Conservation (phyloP, 2,113 vertebrate genomes). For the Ciconia maguari region DNA sequence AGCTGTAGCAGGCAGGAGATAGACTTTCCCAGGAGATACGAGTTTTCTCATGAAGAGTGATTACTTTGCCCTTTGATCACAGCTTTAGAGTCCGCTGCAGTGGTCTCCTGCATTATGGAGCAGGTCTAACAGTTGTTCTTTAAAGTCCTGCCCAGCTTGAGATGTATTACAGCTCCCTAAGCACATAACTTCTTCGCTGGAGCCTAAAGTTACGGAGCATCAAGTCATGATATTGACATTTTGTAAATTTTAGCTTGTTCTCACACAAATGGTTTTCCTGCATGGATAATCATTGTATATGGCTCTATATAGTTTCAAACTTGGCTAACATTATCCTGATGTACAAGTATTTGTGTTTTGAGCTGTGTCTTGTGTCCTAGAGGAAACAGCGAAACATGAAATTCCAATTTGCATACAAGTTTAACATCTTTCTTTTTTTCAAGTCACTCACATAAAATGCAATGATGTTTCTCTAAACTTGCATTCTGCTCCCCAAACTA, state of each 20-base stretch:
- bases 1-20: neutral
- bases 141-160: neutral
- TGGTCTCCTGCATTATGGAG: neutral
- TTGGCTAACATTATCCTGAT: neutral
- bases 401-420: neutral
- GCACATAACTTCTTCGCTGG: neutral
- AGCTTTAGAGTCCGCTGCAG: neutral
- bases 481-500: neutral
- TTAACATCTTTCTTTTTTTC: neutral
- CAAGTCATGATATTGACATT: neutral
- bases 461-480: neutral
- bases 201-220: neutral
- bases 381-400: neutral
- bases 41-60: neutral
- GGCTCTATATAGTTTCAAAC: neutral
- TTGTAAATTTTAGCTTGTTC: neutral
- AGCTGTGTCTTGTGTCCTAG: neutral
- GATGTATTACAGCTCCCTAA: rapidly evolving
- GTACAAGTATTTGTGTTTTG: neutral
- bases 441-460: neutral
- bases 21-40: neutral
- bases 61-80: neutral
- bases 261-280: neutral
- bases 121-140: neutral
- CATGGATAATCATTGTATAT: neutral